Evolutionary conservation across 2,888 invertebrate species (phyloP).

Genomic region (Osmoderma eremita): DNA sequence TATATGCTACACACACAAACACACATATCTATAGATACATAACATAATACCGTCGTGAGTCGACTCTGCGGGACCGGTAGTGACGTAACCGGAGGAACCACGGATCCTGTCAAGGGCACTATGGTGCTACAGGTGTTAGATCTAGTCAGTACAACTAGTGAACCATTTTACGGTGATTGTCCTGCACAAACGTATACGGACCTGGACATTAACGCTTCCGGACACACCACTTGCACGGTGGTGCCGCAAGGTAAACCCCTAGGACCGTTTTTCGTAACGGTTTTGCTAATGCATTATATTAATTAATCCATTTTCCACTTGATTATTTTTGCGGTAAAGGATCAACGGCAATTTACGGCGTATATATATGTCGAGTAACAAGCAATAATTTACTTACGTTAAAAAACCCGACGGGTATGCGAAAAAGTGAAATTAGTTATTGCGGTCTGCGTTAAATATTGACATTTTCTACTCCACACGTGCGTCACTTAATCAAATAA

Average conservation of each 20-base stretch:
- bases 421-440: too few species aligned
- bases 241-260: constrained; percentile 59
- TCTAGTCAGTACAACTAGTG: constrained; percentile 70
- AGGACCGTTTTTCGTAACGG: neutral
- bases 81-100: constrained; percentile 57
- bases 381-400: too few species aligned
- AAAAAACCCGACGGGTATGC: too few species aligned
- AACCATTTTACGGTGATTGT: constrained; percentile 77
- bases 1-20: neutral
- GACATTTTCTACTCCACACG: too few species aligned
- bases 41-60: constrained; percentile 3
- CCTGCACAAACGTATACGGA: constrained; percentile 63
- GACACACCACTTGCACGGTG: constrained; percentile 62
- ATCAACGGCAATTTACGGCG: too few species aligned
- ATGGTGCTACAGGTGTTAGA: constrained; percentile 82
- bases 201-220: constrained; percentile 62
- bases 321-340: too few species aligned
- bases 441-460: too few species aligned
- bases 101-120: constrained; percentile 68
- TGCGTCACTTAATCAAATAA: too few species aligned
- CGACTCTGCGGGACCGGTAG: constrained; percentile 50
- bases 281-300: too few species aligned
- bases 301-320: too few species aligned
- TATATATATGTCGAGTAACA: too few species aligned
- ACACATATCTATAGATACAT: constrained; percentile 7